Conservation (phyloP, 2,888 invertebrate genomes). For the Stenodera caucasica region DNA sequence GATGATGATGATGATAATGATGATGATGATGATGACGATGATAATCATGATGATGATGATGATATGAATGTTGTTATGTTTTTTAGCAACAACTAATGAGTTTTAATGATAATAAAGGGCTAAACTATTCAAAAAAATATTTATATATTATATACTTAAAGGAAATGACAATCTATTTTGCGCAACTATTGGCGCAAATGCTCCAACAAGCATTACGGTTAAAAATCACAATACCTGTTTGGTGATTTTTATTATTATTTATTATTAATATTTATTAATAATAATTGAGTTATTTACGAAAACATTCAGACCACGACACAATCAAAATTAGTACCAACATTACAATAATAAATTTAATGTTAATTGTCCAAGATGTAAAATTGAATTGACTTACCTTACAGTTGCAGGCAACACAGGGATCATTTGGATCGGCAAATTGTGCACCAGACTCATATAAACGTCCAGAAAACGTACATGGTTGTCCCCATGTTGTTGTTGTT, state of each 20-base stretch:
- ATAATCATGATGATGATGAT: conserved; percentile 16
- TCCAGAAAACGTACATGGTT: conserved; percentile 65
- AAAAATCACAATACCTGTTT: conserved; percentile 40
- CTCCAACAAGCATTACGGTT: conserved; percentile 38
- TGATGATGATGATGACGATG: conserved; percentile 12
- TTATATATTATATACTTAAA: too few relatives aligned
- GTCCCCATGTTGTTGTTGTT: conserved; percentile 49
- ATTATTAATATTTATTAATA: not conserved
- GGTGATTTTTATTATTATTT: conserved; percentile 26
- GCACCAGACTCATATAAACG: conserved; percentile 63
- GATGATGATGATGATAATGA: conserved; percentile 6
- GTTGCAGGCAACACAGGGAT: conserved; percentile 72
- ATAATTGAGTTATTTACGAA: conserved; percentile 19
- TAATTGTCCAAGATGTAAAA: not conserved
- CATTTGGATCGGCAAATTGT: conserved; percentile 63
- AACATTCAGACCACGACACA: conserved; percentile 44
- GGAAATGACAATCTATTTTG: conserved; percentile 20
- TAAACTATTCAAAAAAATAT: not conserved
- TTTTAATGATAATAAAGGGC: not conserved
- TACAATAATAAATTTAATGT: conserved; percentile 2
- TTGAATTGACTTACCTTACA: conserved; percentile 66
- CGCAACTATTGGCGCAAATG: conserved; percentile 32
- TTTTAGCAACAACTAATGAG: conserved; percentile 7
- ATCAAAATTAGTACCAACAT: conserved; percentile 23
- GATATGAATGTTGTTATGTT: conserved; percentile 28